Percentiles rank a stretch among this genome's conserved stretches.
phyloP scores from a whole-genome alignment of 2,113 vertebrate species.

The Tympanuchus pallidicinctus region DNA sequence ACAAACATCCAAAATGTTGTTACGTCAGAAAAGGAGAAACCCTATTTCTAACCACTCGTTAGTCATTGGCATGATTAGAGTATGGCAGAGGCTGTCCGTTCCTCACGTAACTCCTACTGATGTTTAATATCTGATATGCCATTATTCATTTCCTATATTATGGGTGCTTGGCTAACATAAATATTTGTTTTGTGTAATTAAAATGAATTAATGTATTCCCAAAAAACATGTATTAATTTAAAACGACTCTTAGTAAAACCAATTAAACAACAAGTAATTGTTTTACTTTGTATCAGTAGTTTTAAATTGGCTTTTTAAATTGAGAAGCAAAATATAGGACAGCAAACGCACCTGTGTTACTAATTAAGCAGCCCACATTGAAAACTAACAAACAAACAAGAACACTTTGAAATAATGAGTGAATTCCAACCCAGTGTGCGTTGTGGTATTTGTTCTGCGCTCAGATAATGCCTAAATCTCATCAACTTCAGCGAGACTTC shows the following conservation, averaged over 20 bases:
- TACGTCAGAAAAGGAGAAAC: background rate
- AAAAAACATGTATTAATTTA: background rate
- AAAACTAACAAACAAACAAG: background rate
- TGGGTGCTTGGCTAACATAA: background rate
- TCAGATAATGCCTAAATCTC: background rate
- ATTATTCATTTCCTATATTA: constrained; percentile 10
- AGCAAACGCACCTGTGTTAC: constrained; percentile 18
- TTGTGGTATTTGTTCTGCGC: background rate
- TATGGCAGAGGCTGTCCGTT: background rate
- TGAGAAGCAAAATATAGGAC: background rate
- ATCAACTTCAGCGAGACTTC: background rate
- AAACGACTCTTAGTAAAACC: constrained; percentile 43
- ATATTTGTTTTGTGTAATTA: constrained; percentile 47
- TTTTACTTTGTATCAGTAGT: constrained; percentile 45
- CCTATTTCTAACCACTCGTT: background rate
- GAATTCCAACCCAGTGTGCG: background rate
- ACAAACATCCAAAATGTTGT: background rate
- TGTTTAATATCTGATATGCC: background rate
- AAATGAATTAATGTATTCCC: constrained; percentile 31
- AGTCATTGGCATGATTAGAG: background rate
- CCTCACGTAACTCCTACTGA: background rate
- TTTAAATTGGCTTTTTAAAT: constrained; percentile 52
- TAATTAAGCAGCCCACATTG: background rate
- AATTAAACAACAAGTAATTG: constrained; percentile 50
- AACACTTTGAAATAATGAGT: background rate